A percentile compares a stretch with the other conserved stretches of the same genome.
Conservation (phyloP, 2,797 vertebrate genomes). For the Crenuchus spilurus region DNA sequence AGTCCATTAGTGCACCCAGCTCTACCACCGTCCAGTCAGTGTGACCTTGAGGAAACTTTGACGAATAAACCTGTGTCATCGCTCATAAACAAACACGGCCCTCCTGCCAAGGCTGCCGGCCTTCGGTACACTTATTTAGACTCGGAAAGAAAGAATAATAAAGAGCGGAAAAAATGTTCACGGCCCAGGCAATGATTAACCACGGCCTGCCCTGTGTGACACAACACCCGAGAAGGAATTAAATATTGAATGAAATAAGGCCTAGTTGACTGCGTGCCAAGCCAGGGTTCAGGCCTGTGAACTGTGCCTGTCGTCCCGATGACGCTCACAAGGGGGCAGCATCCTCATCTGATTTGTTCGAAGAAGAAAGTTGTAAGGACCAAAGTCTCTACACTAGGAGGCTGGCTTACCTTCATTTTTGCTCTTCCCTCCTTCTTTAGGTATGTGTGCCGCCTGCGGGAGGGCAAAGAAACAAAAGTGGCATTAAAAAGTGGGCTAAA, state of each 20-base stretch:
- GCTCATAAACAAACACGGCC: constrained; percentile 57
- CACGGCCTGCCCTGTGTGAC: neutral
- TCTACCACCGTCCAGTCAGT: constrained; percentile 27
- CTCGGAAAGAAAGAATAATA: neutral
- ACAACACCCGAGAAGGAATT: neutral
- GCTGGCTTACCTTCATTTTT: constrained; percentile 82
- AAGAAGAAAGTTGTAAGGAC: constrained; percentile 1
- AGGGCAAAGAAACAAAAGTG: constrained; percentile 60
- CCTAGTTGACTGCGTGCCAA: neutral
- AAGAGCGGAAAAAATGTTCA: constrained; percentile 18
- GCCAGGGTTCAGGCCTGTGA: neutral
- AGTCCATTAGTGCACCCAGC: neutral
- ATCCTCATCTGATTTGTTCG: neutral
- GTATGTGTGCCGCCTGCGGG: constrained; percentile 84
- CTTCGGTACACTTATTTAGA: constrained; percentile 38
- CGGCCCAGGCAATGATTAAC: constrained; percentile 13
- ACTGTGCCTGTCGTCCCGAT: neutral
- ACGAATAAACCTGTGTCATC: constrained; percentile 32
- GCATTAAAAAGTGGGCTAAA: neutral
- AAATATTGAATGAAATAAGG: neutral
- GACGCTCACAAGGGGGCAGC: constrained; percentile 34
- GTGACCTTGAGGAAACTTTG: constrained; percentile 55
- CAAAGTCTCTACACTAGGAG: neutral
- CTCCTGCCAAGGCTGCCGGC: constrained; percentile 50
- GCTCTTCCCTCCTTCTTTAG: constrained; percentile 82